Base-by-base conservation (phyloP, 2,888 invertebrate species). In the Apoderus coryli region DNA sequence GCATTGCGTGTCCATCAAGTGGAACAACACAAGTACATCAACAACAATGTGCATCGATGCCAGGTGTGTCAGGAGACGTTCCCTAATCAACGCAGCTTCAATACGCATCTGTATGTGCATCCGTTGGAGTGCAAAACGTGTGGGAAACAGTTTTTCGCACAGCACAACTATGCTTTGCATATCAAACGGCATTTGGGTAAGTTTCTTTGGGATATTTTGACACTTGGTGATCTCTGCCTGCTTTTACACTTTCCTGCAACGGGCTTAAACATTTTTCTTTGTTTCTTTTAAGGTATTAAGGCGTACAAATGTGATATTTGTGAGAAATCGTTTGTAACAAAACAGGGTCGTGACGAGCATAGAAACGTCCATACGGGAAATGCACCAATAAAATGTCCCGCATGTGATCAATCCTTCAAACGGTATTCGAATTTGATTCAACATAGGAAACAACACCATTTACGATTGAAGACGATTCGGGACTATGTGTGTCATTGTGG, bases 371-470 rank as follows among this genome's bases (percentile, higher is more conserved):
- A 88, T 57, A 82, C 84, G 0, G 84, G 84, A 4, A 74, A 75
- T 25, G 63, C 78, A 22, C 85, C 86, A 6, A 65, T 81, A 45
- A 80, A 82, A 56, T 86, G 86, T 55, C 76, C 72, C 39, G 52
- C 76, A 36, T 88, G 86, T 55, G 73, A 76, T 50, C 76, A 79
- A 50, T 72, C 76, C 33, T 88, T 88, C 59, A 69, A 78, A 30
- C 65, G 85, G 4, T 78, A 82, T 57, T 84, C 84, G 40, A 86
- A 85, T 57, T 67, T 86, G 53, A 76, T 82, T 25, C 84, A 84
- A 52, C 85, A 86, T 56, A 72, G 79, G 34, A 76, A 79, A 48
- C 85, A 86, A 60, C 62, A 19, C 19, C 19, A 19, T 6, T n/a
- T 19, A n/a, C n/a, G 6, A 6, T 7, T 7, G 19, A 66, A 69